Evolutionary conservation across 2,113 vertebrate species (phyloP), one percentile per base, ranked within the genome.

Genomic region (Lamprotornis superbus): DNA sequence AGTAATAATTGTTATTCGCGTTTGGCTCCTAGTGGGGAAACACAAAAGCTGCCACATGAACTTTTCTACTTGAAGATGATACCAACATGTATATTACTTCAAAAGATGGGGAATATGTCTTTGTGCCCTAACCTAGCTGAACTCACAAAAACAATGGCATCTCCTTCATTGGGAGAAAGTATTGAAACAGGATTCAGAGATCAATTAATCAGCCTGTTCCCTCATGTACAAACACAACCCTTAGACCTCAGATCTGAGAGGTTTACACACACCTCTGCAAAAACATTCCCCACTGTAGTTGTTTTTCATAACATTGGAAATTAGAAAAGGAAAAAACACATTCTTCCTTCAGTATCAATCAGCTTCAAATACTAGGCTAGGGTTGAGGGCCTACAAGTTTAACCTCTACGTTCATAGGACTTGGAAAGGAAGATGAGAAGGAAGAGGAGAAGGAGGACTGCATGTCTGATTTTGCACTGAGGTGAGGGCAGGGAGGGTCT

Each of bases 11-110:
- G 93, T 88, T 91, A 96, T 94, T 90, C 89, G 65, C 73, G 91
- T 49, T 94, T 84, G 68, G 89, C 83, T 96, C 80, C 92, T 85
- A 73, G 63, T 17, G 4, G 40, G 47, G 78, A 94, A 95, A 91
- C 40, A 95, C 90, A 97, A 97, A 97, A 91, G 70, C 90, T 86
- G 68, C 53, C 68, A 65, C 56, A 9, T 83, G 78, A 96, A 89
- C 94, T 94, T 82, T 84, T 59, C 78, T 90, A 82, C 86, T 96
- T 95, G 86, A 94, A 79, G 83, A 89, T 83, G 95, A 89, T 92
- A 90, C 47, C 90, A 83, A 80, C 25, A 33, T 22, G 42, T 90
- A 81, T 86, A 92, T 87, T 89, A 90, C 83, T 90, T 84, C 86
- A 95, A 95, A 96, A 97, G 84, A 92, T 69, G 69, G n/a, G 65